These are phyloP conservation scores for Phalacrocorax pelagicus DNA, from an alignment of 2,113 vertebrate species.

Conservation along the genomic window DNA sequence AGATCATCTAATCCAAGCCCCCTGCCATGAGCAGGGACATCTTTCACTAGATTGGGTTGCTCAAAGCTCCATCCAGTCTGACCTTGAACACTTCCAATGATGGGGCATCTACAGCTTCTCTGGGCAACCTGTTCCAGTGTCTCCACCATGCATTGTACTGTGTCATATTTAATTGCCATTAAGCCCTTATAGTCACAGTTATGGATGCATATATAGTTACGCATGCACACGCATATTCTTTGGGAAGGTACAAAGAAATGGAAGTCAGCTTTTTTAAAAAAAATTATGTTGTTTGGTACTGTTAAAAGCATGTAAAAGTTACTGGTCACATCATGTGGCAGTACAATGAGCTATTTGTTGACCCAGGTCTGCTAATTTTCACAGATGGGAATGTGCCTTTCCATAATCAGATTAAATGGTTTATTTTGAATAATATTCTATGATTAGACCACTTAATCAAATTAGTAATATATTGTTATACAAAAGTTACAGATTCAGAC, in stretches of 20 bases:
- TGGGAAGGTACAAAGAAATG: background rate
- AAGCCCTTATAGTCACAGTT: background rate
- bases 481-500: background rate
- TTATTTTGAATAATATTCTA: background rate
- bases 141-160: background rate
- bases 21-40: rapidly evolving
- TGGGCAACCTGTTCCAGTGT: background rate
- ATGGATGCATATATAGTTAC: background rate
- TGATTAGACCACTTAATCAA: background rate
- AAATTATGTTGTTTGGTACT: background rate
- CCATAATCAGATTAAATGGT: background rate
- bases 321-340: background rate
- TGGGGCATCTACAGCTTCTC: background rate
- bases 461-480: background rate
- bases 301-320: background rate
- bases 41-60: background rate
- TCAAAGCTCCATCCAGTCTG: background rate
- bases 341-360: background rate
- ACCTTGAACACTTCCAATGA: background rate
- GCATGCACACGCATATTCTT: rapidly evolving
- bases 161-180: background rate
- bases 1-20: background rate
- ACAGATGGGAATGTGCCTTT: background rate
- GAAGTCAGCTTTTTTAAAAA: background rate
- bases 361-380: background rate